Evolutionary conservation across 2,888 invertebrate genomes (phyloP), one percentile per base, ranked within the genome.

Genomic region (Amphipyra tragopoginis): DNA sequence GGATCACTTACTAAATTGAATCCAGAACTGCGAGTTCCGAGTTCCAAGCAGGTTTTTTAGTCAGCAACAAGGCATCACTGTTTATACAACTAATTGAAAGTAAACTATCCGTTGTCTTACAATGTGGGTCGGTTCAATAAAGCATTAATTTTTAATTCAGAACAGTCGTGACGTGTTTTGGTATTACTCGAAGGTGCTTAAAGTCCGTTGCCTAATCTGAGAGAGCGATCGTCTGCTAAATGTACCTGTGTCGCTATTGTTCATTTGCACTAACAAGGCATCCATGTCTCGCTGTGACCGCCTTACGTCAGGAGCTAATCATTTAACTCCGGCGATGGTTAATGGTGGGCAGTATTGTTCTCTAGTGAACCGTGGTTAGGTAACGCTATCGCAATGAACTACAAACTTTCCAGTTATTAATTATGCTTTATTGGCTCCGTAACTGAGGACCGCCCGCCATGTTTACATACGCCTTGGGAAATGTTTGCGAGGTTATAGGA

Each of bases 291-390:
- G 81, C 75, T 81, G 77, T 90, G 90, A 89, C 90, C 89, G 91
- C 90, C 87, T 93, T 92, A 88, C 87, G 91, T 91, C 90, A 90
- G 83, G 71, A 90, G 86, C 83, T 86, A 88, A 91, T 92, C 90
- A 90, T 90, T 89, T 88, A 88, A 80, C 81, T 77, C 79, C 82
- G 67, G 75, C 77, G 74, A 85, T 65, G 69, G 64, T 72, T 71
- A 71, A 88, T 86, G 83, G 84, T 85, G 82, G 83, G 79, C 83
- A 82, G 85, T 84, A 86, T 86, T 87, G 86, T 89, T 87, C 84
- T 82, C 83, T 61, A 72, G 77, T 73, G 75, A 81, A 78, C 75
- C 56, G 57, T 63, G 62, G 74, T 77, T 77, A 65, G 52, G 78
- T 75, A 81, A 80, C 70, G 50, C 53, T 69, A 72, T 74, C 61